phyloP scores from a whole-genome alignment of 2,113 vertebrate species.

The Hyperopisus bebe region DNA sequence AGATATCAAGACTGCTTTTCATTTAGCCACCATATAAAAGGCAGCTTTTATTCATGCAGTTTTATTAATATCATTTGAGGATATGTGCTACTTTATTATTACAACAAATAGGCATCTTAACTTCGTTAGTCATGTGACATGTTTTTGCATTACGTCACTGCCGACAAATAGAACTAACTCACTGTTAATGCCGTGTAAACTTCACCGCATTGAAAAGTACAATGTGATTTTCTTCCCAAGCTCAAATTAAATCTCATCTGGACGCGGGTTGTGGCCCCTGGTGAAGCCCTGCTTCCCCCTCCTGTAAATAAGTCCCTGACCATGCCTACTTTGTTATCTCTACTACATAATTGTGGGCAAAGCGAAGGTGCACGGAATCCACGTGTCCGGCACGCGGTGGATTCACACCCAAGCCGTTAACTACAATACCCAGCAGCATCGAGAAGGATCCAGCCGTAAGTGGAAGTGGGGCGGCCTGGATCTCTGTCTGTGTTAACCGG shows the following conservation, averaged over 20 bases:
- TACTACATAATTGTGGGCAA: neutral
- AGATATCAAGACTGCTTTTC: neutral
- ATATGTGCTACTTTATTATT: neutral
- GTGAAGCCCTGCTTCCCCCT: too few relatives aligned
- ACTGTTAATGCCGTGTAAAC: neutral
- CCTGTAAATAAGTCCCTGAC: neutral
- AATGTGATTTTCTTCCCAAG: neutral
- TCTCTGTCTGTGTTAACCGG: constrained; percentile 38
- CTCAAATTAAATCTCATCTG: neutral
- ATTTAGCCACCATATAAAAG: neutral
- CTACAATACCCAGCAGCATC: constrained; percentile 34
- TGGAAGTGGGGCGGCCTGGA: constrained; percentile 38
- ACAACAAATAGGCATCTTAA: neutral
- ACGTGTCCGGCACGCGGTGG: neutral
- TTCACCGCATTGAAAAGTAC: neutral
- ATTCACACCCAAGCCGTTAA: constrained; percentile 1
- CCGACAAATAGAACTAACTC: neutral
- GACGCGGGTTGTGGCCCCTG: neutral
- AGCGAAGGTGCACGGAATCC: neutral
- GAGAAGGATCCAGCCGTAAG: neutral
- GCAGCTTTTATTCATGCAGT: neutral
- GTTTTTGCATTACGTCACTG: neutral
- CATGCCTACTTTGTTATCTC: neutral
- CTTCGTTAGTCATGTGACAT: neutral
- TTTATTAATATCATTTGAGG: neutral